Percentiles rank a stretch among this genome's conserved stretches.
Conservation (phyloP, 2,888 invertebrate species). For the Lumbricus terrestris region DNA sequence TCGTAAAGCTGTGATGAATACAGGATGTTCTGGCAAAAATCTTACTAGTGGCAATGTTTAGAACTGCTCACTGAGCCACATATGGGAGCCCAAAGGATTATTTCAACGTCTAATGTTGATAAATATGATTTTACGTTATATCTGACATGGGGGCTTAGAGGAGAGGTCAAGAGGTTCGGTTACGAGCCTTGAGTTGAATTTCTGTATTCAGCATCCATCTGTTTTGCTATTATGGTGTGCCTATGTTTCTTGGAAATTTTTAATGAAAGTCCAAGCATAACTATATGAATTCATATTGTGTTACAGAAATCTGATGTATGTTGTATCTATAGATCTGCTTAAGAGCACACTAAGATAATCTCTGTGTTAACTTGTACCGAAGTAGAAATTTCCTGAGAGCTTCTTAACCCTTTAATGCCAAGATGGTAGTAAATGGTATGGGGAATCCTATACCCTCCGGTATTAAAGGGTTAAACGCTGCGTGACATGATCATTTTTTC, state of each 20-base stretch:
- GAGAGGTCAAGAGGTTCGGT: too few relatives aligned
- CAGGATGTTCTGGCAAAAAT: not conserved
- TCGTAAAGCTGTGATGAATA: not conserved
- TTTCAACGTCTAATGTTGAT: not conserved
- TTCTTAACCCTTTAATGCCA: too few relatives aligned
- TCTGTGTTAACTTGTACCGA: not conserved
- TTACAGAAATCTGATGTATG: not conserved
- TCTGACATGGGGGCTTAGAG: not conserved
- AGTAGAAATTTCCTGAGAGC: not conserved
- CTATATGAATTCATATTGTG: not conserved
- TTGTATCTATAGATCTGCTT: too few relatives aligned
- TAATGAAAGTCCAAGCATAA: too few relatives aligned
- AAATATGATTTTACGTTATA: not conserved
- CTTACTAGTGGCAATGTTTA: not conserved
- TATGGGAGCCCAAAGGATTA: not conserved
- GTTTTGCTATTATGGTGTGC: not conserved
- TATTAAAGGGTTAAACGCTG: too few relatives aligned
- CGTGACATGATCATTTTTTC: too few relatives aligned
- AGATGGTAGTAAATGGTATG: too few relatives aligned
- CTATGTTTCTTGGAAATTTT: not conserved
- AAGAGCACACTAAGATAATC: not conserved
- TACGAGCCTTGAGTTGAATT: not conserved
- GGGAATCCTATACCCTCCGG: too few relatives aligned
- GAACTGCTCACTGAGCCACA: not conserved
- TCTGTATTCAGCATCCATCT: not conserved